Percentiles rank a stretch among this genome's conserved stretches.
Conservation (phyloP, 2,888 invertebrate species). For the Nesidiocoris tenuis region DNA sequence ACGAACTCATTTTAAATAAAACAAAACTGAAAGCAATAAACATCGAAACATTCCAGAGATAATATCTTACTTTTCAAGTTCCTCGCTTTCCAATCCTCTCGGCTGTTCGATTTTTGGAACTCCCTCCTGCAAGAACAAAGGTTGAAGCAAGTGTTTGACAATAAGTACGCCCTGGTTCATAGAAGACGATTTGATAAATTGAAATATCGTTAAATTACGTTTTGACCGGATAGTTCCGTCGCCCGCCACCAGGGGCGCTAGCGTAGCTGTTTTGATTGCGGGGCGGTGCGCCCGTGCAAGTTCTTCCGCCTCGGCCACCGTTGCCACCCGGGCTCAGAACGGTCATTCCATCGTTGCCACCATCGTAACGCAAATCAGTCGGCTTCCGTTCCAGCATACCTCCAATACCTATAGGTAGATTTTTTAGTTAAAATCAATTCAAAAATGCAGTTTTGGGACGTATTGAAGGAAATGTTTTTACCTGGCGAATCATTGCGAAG, state of each 20-base stretch:
- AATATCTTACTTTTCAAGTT: slow-evolving; percentile 41
- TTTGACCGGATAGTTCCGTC: slow-evolving; percentile 8
- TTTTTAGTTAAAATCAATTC: background rate
- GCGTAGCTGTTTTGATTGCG: background rate
- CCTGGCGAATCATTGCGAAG: slow-evolving; percentile 15
- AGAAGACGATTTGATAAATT: too few species aligned
- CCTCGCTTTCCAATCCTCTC: slow-evolving; percentile 37
- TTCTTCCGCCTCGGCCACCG: slow-evolving; percentile 5
- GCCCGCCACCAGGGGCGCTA: background rate
- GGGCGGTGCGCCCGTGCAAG: background rate
- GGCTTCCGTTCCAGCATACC: slow-evolving; percentile 31
- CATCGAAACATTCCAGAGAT: too few species aligned
- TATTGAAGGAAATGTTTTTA: too few species aligned
- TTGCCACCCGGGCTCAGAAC: slow-evolving; percentile 5
- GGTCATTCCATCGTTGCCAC: background rate
- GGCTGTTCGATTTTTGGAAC: slow-evolving; percentile 19
- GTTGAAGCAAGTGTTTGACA: too few species aligned
- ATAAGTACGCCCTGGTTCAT: too few species aligned
- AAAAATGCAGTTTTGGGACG: too few species aligned
- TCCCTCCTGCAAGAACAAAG: slow-evolving; percentile 28
- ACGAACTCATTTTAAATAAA: too few species aligned
- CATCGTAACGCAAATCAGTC: slow-evolving; percentile 17
- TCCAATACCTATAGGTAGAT: slow-evolving; percentile 14
- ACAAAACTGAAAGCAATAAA: background rate
- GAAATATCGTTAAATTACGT: too few species aligned